These are phyloP conservation scores for Falco columbarius DNA, from an alignment of 2,797 vertebrate genomes.

Conservation along the genomic window DNA sequence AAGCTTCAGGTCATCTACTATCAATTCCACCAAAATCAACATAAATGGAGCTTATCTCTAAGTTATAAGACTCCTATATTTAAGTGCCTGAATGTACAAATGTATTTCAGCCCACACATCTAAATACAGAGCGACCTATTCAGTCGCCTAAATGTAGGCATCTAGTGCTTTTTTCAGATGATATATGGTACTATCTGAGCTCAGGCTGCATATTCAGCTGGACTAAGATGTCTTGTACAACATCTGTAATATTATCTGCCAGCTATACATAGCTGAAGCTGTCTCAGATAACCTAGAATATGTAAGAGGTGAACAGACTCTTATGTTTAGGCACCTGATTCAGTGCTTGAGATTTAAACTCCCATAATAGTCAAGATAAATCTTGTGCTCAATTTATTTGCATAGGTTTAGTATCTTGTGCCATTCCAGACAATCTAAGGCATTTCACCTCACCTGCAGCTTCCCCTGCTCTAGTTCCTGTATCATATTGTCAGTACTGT, in stretches of 20 bases:
- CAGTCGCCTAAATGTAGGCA: background rate
- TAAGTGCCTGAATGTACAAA: background rate
- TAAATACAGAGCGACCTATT: background rate
- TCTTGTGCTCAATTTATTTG: background rate
- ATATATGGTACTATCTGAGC: background rate
- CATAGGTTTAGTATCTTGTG: background rate
- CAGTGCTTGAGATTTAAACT: background rate
- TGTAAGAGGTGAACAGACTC: background rate
- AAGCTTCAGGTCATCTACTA: background rate
- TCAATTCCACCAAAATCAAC: background rate
- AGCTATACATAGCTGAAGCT: background rate
- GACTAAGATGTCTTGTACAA: background rate
- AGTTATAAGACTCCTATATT: background rate
- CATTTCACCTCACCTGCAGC: background rate
- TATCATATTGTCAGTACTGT: background rate
- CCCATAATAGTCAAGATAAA: background rate
- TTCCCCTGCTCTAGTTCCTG: background rate
- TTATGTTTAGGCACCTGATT: background rate
- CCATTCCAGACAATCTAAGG: background rate
- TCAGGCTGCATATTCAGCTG: background rate
- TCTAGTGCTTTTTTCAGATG: background rate
- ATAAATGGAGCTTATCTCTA: background rate
- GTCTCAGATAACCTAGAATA: background rate
- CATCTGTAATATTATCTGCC: background rate
- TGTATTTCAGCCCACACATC: background rate